Evolutionary conservation across 2,113 vertebrate species (phyloP).

Genomic region (Hassar affinis): DNA sequence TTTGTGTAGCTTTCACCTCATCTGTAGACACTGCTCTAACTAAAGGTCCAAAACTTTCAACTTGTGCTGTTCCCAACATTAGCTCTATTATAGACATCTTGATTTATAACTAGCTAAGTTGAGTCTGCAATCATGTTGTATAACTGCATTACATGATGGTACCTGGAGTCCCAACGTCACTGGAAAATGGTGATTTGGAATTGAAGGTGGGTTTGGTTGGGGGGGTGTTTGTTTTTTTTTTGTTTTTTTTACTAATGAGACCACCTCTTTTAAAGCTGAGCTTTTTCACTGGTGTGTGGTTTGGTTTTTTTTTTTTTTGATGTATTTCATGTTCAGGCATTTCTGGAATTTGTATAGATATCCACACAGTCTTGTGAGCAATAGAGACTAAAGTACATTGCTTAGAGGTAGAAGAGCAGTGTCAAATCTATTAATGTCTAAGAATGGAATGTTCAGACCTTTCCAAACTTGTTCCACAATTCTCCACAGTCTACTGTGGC

Average conservation of each 20-base stretch:
- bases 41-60: background rate
- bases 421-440: background rate
- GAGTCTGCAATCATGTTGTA: too few relatives aligned
- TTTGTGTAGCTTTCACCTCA: background rate
- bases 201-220: too few relatives aligned
- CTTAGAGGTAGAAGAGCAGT: background rate
- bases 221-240: too few relatives aligned
- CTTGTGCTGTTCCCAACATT: background rate
- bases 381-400: background rate
- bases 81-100: background rate
- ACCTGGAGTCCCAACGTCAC: background rate
- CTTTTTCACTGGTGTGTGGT: too few relatives aligned
- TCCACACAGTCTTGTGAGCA: background rate
- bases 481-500: background rate
- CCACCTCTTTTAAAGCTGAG: too few relatives aligned
- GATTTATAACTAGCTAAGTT: background rate
- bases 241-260: too few relatives aligned
- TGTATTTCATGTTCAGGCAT: background rate
- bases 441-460: slow-evolving; percentile 7
- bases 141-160: too few relatives aligned
- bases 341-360: background rate
- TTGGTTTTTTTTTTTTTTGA: too few relatives aligned
- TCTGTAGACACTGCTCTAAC: background rate
- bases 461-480: background rate
- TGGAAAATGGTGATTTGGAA: background rate